Base-by-base conservation (phyloP, 2,113 vertebrate species). In the Pithys albifrons region DNA sequence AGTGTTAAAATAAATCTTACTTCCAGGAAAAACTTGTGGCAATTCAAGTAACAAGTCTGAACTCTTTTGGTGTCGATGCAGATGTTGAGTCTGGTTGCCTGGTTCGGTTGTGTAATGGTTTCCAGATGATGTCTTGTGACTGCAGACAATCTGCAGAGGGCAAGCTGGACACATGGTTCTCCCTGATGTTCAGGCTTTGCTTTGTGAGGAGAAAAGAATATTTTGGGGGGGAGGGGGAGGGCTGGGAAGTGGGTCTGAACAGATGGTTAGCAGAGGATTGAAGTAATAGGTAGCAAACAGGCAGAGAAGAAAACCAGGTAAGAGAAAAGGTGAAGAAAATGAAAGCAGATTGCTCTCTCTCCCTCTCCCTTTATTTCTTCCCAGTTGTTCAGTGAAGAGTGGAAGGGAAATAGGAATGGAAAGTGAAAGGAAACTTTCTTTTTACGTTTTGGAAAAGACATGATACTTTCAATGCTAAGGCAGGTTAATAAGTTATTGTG, bases 1-100 rank as follows among this genome's bases (percentile, higher is more conserved):
- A 77, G 69, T n/a, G 23, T 83, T 92, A 85, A 96, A 96, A 80
- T 93, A 95, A 96, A 88, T 91, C 79, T 66, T 86, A n/a, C 54
- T 95, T 91, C 85, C 65, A 74, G 83, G 66, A 86, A 92, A 90
- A 93, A 57, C 43, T 81, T 89, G 65, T 25, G 83, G 72, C 75
- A 66, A 82, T 93, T 88, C 1, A 1, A 83, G 59, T 70, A 80
- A 84, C 27, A 46, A 71, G 76, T 95, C 70, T 84, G 83, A 93
- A 93, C 86, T 93, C 69, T 78, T 80, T 62, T 77, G 65, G 48
- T 95, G 80, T 73, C 72, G 84, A 6, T 89, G 57, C 67, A 87
- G 58, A 62, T 70, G 58, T 81, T 2, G 33, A 92, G 75, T 90
- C 72, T 96, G 75, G 12, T 86, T 93, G 78, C 72, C 71, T 77